Evolutionary conservation across 2,113 vertebrate species (phyloP), one percentile per base, ranked within the genome.

Genomic region (Campylomormyrus tamandua): DNA sequence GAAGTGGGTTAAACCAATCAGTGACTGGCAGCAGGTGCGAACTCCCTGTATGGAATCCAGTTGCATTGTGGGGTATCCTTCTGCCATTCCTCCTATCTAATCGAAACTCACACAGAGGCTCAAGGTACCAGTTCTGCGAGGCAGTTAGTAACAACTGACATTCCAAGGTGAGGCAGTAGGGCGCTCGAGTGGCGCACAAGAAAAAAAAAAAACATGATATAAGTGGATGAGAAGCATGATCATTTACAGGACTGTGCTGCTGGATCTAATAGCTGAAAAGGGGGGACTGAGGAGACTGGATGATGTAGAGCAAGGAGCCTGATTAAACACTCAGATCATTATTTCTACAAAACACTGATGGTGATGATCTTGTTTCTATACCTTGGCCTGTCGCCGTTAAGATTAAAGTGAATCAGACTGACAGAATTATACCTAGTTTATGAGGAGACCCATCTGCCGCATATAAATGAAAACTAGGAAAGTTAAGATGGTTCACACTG

Each of bases 251-350:
- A 49, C 58, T 66, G 58, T 27, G 9, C 58, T n/a, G 10, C 58
- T 27, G 11, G 27, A 19, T 52, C 17, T 52, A 35, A 19, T 87
- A 31, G 15, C 46, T 53, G 31, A 17, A 31, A 39, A 87, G 48
- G 49, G 13, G 10, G 5, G 27, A 0, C 27, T 53, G 3, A 52
- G 49, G 27, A n/a, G 49, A 5, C n/a, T 52, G 49, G 11, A 39
- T 46, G 80, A 24, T 6, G 11, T 87, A 31, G n/a, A 49, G 6
- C 21, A 87, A 53, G n/a, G 49, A 17, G 48, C 9, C n/a, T 52
- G 85, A 87, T 52, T 83, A 87, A 87, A 86, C n/a, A 49, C 45
- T 86, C 46, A 48, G 83, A 86, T n/a, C 19, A n/a, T 31, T 21
- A 83, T 42, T 87, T 35, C n/a, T 24, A 53, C n/a, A 86, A 52